Evolutionary conservation across 64 coral and sea anemone species (phyloP).

Genomic region (Stichodactyla mertensii): DNA sequence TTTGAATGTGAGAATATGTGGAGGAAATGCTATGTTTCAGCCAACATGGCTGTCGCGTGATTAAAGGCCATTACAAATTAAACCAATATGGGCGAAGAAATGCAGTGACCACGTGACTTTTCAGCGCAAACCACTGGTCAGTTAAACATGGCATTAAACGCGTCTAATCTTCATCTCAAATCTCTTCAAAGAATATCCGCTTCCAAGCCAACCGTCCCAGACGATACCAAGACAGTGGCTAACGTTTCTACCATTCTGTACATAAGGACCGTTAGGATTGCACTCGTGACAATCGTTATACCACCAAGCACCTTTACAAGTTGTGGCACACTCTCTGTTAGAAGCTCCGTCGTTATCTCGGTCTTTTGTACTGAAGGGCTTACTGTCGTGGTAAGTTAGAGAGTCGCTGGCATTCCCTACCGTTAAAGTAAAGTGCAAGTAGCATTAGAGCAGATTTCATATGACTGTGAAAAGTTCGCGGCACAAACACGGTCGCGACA

Average conservation of each 20-base stretch:
- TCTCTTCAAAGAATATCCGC: not conserved
- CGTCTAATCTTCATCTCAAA: slow-evolving; percentile 1
- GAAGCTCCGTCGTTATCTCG: not conserved
- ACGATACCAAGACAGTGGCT: not conserved
- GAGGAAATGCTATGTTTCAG: no score
- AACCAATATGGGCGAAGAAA: no score
- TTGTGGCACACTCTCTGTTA: not conserved
- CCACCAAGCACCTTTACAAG: not conserved
- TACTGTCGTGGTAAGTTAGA: not conserved
- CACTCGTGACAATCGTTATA: not conserved
- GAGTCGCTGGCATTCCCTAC: not conserved
- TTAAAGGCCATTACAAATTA: no score
- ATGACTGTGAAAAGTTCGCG: no score
- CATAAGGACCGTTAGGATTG: not conserved
- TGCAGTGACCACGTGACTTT: no score
- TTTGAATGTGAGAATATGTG: no score
- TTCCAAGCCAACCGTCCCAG: not conserved
- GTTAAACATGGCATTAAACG: no score
- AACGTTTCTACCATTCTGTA: not conserved
- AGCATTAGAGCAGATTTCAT: no score
- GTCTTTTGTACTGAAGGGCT: not conserved
- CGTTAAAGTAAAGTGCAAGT: no score
- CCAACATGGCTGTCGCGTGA: no score
- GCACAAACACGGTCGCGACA: no score
- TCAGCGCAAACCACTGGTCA: no score